Conservation (phyloP, 2,888 invertebrate species). For the Pseudococcus viburni region DNA sequence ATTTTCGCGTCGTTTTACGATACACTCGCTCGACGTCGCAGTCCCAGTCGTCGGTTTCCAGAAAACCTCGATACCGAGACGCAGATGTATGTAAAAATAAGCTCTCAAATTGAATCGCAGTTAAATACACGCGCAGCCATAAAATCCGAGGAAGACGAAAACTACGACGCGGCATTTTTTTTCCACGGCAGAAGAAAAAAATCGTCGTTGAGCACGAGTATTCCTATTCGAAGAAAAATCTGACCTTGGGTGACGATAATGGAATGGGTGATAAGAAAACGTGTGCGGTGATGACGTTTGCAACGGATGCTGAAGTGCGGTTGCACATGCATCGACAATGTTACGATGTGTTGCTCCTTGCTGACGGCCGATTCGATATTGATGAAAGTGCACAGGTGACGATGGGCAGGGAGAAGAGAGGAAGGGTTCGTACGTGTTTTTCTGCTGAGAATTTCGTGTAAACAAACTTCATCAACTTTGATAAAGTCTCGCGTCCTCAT, state of each 20-base stretch:
- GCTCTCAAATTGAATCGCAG: background rate
- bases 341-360: background rate
- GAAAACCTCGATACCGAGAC: background rate
- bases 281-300: background rate
- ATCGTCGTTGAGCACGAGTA: background rate
- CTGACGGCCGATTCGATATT: background rate
- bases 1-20: conserved; percentile 4
- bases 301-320: background rate
- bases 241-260: background rate
- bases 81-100: conserved; percentile 27
- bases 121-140: conserved; percentile 12
- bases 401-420: background rate
- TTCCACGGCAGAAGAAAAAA: background rate
- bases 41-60: background rate
- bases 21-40: background rate
- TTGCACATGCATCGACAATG: background rate
- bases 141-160: background rate
- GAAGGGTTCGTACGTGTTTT: background rate
- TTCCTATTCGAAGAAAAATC: background rate
- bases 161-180: conserved; percentile 10
- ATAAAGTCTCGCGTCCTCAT: background rate
- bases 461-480: background rate
- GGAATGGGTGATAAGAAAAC: background rate
- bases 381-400: background rate
- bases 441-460: background rate